Base-by-base conservation (phyloP, 2,113 vertebrate genomes). In the Ophiodon elongatus region DNA sequence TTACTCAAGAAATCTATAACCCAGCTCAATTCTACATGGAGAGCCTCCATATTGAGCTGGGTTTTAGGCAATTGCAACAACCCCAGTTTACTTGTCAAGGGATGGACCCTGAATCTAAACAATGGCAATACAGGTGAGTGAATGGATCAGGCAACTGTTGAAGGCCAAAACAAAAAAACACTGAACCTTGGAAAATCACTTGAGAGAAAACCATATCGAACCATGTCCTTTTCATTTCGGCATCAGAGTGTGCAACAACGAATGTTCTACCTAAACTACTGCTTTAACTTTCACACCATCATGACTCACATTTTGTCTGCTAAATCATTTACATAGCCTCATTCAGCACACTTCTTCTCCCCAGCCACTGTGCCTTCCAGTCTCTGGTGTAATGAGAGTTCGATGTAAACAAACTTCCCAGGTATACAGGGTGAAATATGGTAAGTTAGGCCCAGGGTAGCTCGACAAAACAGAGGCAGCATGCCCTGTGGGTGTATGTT, bases 251-350 rank as follows among this genome's bases (percentile, higher is more conserved):
- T 60, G 52, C 21, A 80, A 80, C 81, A 87, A 89, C 84, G 64
- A 3, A 80, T 89, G 75, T 47, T 84, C 62, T 43, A 39, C 70
- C 66, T 60, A 76, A 92, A 92, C 79, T 76, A 79, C 73, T 72
- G 54, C 47, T 82, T 76, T 83, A 86, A 88, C 85, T 76, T 90
- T 87, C 80, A 85, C 79, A 80, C 65, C 35, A 69, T 76, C 60
- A 72, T 64, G 66, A 65, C 64, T 60, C 67, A 25, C 75, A 85
- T 59, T 31, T 79, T 43, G 64, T 83, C 78, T 84, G 56, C 33
- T 91, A 86, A 88, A 92, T 92, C 79, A 89, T 88, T 89, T 80
- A 85, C 66, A 82, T 84, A 15, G 69, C 63, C 47, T 76, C 70
- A 47, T 86, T 89, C 81, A 75, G 50, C 57, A 45, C 54, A 27